Evolutionary conservation across 2,888 invertebrate genomes (phyloP).

Genomic region (Sinotaia quadrata): DNA sequence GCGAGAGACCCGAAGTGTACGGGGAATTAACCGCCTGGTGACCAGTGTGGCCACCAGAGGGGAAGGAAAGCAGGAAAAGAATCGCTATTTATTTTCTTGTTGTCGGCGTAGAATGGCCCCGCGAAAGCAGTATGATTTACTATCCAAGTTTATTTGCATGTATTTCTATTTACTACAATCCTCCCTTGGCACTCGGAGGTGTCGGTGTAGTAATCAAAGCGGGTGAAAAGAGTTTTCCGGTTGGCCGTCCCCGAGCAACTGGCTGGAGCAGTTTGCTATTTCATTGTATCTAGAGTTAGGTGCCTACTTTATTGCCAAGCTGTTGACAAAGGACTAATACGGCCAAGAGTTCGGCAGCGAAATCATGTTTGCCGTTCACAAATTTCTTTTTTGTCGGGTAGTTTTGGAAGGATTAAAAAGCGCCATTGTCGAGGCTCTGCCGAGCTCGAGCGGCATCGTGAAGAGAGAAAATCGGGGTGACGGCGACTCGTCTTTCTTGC

Average conservation of each 20-base stretch:
- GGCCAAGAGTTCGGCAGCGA: conserved; percentile 33
- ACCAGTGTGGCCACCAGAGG: too few species aligned
- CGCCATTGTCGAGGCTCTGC: conserved; percentile 31
- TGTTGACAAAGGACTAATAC: conserved; percentile 39
- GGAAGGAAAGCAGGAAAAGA: conserved; percentile 14
- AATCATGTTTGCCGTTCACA: conserved; percentile 44
- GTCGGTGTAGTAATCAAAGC: conserved; percentile 23
- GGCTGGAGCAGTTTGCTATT: conserved; percentile 39
- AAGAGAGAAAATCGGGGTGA: conserved; percentile 26
- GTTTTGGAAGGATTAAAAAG: conserved; percentile 36
- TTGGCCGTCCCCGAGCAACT: conserved; percentile 31
- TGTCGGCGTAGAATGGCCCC: not conserved
- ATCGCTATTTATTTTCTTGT: conserved; percentile 28
- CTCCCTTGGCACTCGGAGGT: conserved; percentile 11
- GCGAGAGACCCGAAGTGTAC: not conserved
- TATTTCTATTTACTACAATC: conserved; percentile 29
- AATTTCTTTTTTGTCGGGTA: conserved; percentile 35
- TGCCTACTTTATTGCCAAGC: conserved; percentile 42
- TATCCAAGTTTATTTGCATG: conserved; percentile 20
- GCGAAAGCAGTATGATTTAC: conserved; percentile 29
- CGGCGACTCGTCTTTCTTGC: conserved; percentile 35
- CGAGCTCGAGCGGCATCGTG: conserved; percentile 25
- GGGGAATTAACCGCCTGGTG: too few species aligned
- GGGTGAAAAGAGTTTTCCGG: conserved; percentile 23
- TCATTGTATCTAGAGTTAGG: conserved; percentile 39